Evolutionary conservation across 1,140 invertebrate species (phyloP).

Genomic region (Pinna nobilis): DNA sequence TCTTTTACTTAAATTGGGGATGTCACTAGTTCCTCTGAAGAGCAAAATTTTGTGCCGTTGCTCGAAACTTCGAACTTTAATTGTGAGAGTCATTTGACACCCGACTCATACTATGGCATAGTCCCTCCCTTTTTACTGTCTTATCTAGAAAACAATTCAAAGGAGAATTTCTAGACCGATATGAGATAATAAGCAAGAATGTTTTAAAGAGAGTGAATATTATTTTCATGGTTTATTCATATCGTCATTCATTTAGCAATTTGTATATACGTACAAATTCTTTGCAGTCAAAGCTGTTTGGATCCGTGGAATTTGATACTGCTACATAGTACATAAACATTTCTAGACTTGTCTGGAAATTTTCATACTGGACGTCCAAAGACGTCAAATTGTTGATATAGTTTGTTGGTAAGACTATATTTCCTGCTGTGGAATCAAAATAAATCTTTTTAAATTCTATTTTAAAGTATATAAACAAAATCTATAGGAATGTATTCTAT

Average conservation of each 20-base stretch:
- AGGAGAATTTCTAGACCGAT: neutral
- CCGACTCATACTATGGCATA: too few relatives aligned
- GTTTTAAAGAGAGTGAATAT: neutral
- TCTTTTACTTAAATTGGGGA: too few relatives aligned
- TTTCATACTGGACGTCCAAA: slow-evolving; percentile 46
- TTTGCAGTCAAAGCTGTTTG: slow-evolving; percentile 42
- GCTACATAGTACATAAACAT: slow-evolving; percentile 58
- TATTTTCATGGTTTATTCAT: neutral
- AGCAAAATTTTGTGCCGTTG: too few relatives aligned
- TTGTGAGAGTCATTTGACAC: too few relatives aligned
- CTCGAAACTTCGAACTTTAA: too few relatives aligned
- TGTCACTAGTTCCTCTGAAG: too few relatives aligned
- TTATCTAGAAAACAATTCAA: neutral
- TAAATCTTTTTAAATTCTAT: neutral
- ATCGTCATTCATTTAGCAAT: neutral
- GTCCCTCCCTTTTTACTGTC: too few relatives aligned
- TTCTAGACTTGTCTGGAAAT: slow-evolving; percentile 47
- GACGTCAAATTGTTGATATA: slow-evolving; percentile 31
- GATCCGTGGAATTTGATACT: slow-evolving; percentile 37
- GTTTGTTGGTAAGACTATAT: slow-evolving; percentile 12
- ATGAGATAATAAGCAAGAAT: neutral
- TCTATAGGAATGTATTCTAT: neutral
- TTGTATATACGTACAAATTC: slow-evolving; percentile 43
- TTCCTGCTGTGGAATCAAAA: neutral
- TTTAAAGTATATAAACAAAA: neutral